Conservation (phyloP, 1,140 invertebrate genomes). For the Meloidogyne floridensis region DNA sequence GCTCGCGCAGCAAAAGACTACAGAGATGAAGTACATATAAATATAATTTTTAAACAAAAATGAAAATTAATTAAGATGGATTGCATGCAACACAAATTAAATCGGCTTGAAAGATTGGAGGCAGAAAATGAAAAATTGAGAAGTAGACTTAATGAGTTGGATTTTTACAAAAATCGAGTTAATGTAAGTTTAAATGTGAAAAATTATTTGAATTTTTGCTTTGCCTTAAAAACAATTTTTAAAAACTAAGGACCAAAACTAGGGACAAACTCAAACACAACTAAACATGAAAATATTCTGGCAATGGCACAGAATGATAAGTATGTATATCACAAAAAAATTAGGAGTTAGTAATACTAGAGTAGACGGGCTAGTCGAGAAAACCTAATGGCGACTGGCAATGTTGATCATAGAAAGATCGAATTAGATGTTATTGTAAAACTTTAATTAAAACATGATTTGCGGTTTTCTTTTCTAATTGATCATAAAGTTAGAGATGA, state of each 20-base stretch:
- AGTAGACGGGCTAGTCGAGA: background rate
- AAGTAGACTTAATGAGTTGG: conserved; percentile 37
- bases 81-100: conserved; percentile 46
- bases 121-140: conserved; percentile 43
- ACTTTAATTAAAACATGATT: too few relatives aligned
- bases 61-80: conserved; percentile 25
- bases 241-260: too few relatives aligned
- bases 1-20: conserved; percentile 44
- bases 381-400: background rate
- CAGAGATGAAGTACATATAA: conserved; percentile 27
- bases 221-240: too few relatives aligned
- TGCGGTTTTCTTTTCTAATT: too few relatives aligned
- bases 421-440: background rate
- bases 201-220: too few relatives aligned
- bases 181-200: conserved; percentile 21
- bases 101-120: conserved; percentile 37
- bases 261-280: too few relatives aligned
- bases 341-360: background rate
- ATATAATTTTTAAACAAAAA: background rate
- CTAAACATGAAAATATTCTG: background rate
- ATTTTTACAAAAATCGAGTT: conserved; percentile 40
- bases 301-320: background rate
- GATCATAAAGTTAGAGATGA: too few relatives aligned
- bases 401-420: background rate
- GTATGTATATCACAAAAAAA: background rate